These are phyloP conservation scores for Etheostoma perlongum DNA, from an alignment of 2,797 vertebrate species.

Conservation along the genomic window DNA sequence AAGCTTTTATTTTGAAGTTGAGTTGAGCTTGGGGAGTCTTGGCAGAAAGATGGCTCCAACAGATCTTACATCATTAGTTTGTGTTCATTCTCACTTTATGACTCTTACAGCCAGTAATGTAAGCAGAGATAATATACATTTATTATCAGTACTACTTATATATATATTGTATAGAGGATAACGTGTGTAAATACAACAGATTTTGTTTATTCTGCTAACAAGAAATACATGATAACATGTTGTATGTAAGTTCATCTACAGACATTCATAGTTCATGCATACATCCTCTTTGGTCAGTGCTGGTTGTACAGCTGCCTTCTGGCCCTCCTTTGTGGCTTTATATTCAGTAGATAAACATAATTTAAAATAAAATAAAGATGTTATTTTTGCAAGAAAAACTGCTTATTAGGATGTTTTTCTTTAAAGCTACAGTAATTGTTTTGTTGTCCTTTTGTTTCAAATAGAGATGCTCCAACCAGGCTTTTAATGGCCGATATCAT, in stretches of 20 bases:
- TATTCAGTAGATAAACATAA: not conserved
- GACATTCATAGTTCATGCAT: constrained; percentile 40
- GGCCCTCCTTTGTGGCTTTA: not conserved
- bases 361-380: constrained; percentile 39
- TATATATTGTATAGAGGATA: not conserved
- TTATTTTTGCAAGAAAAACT: constrained; percentile 24
- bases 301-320: constrained; percentile 9
- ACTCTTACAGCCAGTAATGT: not conserved
- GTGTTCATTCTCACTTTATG: not conserved
- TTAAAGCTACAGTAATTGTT: not conserved
- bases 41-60: not conserved
- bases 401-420: not conserved
- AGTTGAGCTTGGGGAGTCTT: not conserved
- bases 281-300: constrained; percentile 21
- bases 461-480: constrained; percentile 13
- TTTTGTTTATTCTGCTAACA: constrained; percentile 50
- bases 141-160: not conserved
- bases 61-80: constrained; percentile 11
- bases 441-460: not conserved
- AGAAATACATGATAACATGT: constrained; percentile 12
- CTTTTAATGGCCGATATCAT: not conserved
- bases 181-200: not conserved
- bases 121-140: not conserved
- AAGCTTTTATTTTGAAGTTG: constrained; percentile 25
- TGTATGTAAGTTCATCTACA: constrained; percentile 13